A percentile compares a stretch with the other conserved stretches of the same genome.
These are phyloP conservation scores for Dromococcyx pavoninus DNA, from an alignment of 2,797 vertebrate genomes.

Conservation along the genomic window DNA sequence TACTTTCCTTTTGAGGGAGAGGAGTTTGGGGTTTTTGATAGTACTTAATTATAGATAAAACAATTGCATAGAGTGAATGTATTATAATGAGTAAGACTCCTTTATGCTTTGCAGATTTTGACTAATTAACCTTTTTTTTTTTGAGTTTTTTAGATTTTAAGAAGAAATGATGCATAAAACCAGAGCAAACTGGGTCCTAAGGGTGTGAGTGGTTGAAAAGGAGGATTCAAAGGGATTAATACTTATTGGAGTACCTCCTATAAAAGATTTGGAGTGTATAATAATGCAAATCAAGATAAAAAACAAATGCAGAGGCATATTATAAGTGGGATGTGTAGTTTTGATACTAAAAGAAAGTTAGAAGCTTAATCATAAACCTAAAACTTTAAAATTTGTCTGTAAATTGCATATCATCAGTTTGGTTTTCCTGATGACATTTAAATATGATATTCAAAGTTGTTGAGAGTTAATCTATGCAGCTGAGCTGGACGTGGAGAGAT, in stretches of 20 bases:
- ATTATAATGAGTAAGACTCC: neutral
- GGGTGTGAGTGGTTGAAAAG: neutral
- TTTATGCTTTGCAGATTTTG: neutral
- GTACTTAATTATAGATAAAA: constrained; percentile 24
- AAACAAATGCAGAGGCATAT: neutral
- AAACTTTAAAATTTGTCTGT: neutral
- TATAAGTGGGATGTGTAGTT: neutral
- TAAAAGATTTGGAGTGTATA: neutral
- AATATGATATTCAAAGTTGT: constrained; percentile 11
- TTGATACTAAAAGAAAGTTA: neutral
- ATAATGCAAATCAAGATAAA: neutral
- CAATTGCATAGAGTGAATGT: neutral
- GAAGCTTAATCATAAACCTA: neutral
- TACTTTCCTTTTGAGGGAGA: neutral
- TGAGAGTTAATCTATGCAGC: constrained; percentile 10
- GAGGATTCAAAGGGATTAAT: constrained; percentile 28
- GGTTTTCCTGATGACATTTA: constrained; percentile 22
- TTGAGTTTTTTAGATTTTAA: constrained; percentile 26
- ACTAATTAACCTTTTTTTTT: neutral
- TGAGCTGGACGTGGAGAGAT: constrained; percentile 8
- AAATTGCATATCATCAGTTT: neutral
- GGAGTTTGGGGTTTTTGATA: neutral
- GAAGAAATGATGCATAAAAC: constrained; percentile 19
- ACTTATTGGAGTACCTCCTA: constrained; percentile 20
- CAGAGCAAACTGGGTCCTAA: constrained; percentile 12